Evolutionary conservation across 2,113 vertebrate species (phyloP), one percentile per base, ranked within the genome.

Genomic region (Phylloscopus trochiloides): DNA sequence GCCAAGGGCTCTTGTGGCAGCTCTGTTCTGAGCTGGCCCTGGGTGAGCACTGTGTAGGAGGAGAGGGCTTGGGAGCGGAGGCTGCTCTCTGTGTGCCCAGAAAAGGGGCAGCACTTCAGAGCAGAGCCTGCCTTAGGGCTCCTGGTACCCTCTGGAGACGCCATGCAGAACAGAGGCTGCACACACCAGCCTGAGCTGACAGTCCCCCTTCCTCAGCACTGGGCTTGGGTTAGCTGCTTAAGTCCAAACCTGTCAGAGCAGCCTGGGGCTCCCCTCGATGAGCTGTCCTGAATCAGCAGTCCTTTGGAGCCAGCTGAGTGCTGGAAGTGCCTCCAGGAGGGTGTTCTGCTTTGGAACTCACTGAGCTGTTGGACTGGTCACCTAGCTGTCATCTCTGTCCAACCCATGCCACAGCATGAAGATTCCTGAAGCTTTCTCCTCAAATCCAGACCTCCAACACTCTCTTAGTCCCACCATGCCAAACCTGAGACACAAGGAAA

Each of bases 171-270:
- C 17, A 61, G 59, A 71, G 58, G 20, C 86, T 42, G 47, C 0
- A 0, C 51, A 85, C 48, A 45, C 24, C 65, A 42, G 20, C 38
- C 45, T 0, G 5, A 15, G 28, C 29, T 79, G 86, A 28, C 42
- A 28, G 51, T 43, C 3, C 55, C 59, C 45, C 66, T 45, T 61
- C 34, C 81, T 90, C 67, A 38, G n/a, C 25, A 31, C 63, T 50
- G 75, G 67, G 24, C 42, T 76, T 34, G 82, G 75, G 20, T 54
- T 9, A 62, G 38, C 50, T 86, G 54, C 78, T 92, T 8, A 2
- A 86, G 91, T 17, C 71, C 75, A 65, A 40, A 62, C 72, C 79
- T 84, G 72, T 45, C 68, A 58, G 94, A 66, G 67, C 82, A 90
- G 62, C 67, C 78, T 18, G 52, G 61, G 17, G 58, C 66, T 88